Conservation (phyloP, 64 coral and sea anemone genomes). For the Dendronephthya gigantea region DNA sequence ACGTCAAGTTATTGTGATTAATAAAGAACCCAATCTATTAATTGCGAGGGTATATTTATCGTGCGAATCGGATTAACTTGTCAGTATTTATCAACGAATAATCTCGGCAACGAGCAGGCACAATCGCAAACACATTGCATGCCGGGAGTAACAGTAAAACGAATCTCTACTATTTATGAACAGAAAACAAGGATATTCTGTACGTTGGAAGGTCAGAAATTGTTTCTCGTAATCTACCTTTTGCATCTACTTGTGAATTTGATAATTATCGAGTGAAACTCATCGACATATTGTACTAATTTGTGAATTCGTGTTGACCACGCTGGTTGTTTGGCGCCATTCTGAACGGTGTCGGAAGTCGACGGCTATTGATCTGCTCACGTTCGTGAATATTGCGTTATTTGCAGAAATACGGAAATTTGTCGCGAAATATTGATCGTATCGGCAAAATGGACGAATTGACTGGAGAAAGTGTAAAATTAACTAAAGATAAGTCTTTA, state of each 20-base stretch:
- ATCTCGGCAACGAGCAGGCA: too few species aligned
- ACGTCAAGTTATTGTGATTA: too few species aligned
- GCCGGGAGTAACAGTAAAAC: neutral
- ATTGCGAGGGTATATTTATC: too few species aligned
- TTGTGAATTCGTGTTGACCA: neutral
- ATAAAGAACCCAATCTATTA: too few species aligned
- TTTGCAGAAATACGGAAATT: neutral
- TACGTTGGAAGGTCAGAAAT: neutral
- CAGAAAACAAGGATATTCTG: neutral
- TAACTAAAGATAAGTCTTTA: neutral
- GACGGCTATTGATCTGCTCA: neutral
- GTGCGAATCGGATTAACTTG: too few species aligned
- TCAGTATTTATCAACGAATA: too few species aligned
- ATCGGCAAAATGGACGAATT: neutral
- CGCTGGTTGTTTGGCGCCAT: neutral
- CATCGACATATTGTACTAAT: neutral
- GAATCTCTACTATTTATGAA: neutral
- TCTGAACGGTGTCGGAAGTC: neutral
- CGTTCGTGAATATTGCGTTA: neutral
- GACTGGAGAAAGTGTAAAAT: too few species aligned
- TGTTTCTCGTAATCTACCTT: neutral
- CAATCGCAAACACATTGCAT: too few species aligned
- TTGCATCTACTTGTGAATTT: neutral
- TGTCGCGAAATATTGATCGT: neutral
- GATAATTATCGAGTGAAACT: neutral